Base-by-base conservation (phyloP, 1,140 invertebrate species). In the Temnothorax nylanderi region DNA sequence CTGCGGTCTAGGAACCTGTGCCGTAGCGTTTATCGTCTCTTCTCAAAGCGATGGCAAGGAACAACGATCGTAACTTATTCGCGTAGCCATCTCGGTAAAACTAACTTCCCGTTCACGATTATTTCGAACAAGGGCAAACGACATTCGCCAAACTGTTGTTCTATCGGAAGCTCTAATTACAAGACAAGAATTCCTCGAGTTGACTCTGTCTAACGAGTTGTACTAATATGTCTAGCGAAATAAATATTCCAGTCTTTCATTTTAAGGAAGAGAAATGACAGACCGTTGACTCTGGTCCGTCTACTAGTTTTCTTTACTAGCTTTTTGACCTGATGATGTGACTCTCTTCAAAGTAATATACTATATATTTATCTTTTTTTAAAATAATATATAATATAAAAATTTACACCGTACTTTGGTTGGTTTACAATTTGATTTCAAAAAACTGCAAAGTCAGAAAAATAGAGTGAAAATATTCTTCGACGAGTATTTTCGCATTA, bases 161-260 rank as follows among this genome's bases (percentile, higher is more conserved):
- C 47, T 54, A 76, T 56, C 75, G 88, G 88, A 90, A 90, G 89
- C 89, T 85, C 86, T 85, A 51, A 84, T 84, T 84, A 81, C 65
- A 47, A 77, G 54, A 89, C 85, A 78, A 90, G 88, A 58, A 65
- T 77, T 65, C 49, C 26, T 58, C 51, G n/a, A 58, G 58, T 86
- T 82, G 67, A 64, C 75, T 71, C 65, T 76, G 85, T 72, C 80
- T 37, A 75, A 21, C 49, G 18, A 72, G 78, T 74, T 62, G 67
- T 58, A 51, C 26, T 82, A 71, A 21, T 81, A 58, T 47, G 71
- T 86, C 67, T 74, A 85, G 58, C 71, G 71, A 88, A 86, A 90
- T 82, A 89, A 90, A 87, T 87, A 89, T 37, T 49, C 76, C 65
- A 76, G 74, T 86, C 67, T 86, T 80, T 72, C 41, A 56, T 84